Evolutionary conservation across 1,140 invertebrate genomes (phyloP).

Genomic region (Diachasmimorpha longicaudata): DNA sequence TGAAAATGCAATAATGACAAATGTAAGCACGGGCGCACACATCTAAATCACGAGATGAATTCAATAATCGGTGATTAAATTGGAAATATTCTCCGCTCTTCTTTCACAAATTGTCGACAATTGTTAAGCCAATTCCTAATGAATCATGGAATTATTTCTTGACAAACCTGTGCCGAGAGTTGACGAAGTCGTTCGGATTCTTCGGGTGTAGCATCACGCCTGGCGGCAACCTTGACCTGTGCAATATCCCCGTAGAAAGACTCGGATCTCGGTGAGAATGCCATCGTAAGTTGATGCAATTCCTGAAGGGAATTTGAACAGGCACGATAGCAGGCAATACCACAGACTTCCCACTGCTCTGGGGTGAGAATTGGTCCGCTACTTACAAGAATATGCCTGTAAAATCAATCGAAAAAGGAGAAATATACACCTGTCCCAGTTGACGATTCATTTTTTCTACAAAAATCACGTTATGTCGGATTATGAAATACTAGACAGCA

Average conservation of each 20-base stretch:
- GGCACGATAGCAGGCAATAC: constrained; percentile 78
- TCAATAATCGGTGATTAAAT: too few species aligned
- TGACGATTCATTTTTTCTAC: background rate
- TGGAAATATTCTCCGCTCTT: too few species aligned
- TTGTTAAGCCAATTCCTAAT: background rate
- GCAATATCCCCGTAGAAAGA: constrained; percentile 93
- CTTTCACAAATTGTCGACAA: too few species aligned
- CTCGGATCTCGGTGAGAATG: constrained; percentile 87
- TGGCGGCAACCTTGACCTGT: constrained; percentile 90
- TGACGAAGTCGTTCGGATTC: constrained; percentile 84
- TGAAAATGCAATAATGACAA: background rate
- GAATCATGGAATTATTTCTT: background rate
- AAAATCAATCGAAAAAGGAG: background rate
- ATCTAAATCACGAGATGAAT: too few species aligned
- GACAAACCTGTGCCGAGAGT: constrained; percentile 79
- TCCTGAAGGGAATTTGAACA: constrained; percentile 84
- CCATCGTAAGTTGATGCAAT: constrained; percentile 82
- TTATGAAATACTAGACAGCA: background rate
- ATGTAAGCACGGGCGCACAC: too few species aligned
- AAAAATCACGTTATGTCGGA: background rate
- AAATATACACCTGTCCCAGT: background rate
- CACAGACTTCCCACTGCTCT: constrained; percentile 85
- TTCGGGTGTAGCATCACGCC: constrained; percentile 80
- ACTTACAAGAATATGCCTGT: constrained; percentile 82
- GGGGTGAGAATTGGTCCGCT: constrained; percentile 80